Evolutionary conservation across 2,113 vertebrate species (phyloP).

Genomic region (Heteronetta atricapilla): DNA sequence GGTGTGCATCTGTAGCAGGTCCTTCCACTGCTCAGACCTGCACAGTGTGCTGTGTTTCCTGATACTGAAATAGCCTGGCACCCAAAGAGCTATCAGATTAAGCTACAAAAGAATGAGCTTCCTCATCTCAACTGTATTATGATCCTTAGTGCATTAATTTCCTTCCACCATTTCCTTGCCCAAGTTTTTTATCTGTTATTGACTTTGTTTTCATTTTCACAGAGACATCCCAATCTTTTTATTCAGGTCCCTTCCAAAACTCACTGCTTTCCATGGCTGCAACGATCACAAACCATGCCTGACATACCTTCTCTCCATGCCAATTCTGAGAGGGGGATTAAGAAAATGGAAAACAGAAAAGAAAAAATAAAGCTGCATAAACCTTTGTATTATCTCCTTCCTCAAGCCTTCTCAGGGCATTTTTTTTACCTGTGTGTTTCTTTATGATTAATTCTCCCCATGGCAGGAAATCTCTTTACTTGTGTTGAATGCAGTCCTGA

Average conservation of each 20-base stretch:
- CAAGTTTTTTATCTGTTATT: background rate
- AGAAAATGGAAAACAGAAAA: background rate
- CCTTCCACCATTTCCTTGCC: background rate
- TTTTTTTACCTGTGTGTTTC: background rate
- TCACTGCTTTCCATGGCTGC: background rate
- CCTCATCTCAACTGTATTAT: background rate
- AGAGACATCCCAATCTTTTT: background rate
- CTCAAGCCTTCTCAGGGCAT: background rate
- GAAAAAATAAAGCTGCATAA: background rate
- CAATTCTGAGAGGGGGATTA: background rate
- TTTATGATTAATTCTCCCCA: conserved; percentile 16
- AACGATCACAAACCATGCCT: background rate
- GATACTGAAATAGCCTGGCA: background rate
- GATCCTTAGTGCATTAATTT: background rate
- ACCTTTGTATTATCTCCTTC: background rate
- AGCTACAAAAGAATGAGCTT: background rate
- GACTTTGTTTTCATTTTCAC: background rate
- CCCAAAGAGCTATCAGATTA: background rate
- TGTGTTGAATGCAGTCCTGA: background rate
- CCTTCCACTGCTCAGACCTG: background rate
- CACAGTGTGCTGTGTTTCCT: background rate
- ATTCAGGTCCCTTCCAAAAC: background rate
- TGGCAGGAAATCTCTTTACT: background rate
- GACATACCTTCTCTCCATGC: background rate
- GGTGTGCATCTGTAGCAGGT: background rate